Conservation (phyloP, 2,113 vertebrate species). For the Formicarius rufipectus region DNA sequence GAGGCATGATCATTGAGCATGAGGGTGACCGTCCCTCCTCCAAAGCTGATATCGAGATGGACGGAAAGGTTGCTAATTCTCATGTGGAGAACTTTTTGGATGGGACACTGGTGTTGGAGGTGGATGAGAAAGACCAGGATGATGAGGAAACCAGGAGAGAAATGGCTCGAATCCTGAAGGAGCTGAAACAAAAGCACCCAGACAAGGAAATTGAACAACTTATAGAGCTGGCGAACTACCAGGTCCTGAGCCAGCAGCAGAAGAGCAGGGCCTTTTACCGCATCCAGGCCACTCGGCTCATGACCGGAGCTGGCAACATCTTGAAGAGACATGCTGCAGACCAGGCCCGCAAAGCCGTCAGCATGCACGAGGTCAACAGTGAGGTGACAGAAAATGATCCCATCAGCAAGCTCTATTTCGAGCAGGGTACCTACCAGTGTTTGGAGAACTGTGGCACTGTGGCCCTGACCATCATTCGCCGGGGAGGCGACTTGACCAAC, state of each 20-base stretch:
- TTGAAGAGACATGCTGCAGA: slow-evolving; percentile 91
- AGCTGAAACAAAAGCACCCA: slow-evolving; percentile 92
- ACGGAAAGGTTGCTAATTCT: slow-evolving; percentile 85
- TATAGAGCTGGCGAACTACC: slow-evolving; percentile 91
- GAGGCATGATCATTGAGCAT: slow-evolving; percentile 93
- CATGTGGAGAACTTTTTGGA: slow-evolving; percentile 89
- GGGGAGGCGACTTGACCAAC: slow-evolving; percentile 85
- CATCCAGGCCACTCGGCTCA: slow-evolving; percentile 91
- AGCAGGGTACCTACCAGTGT: slow-evolving; percentile 90
- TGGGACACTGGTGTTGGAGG: slow-evolving; percentile 84
- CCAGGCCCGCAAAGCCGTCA: slow-evolving; percentile 87
- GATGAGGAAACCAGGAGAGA: slow-evolving; percentile 90
- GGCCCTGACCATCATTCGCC: slow-evolving; percentile 83
- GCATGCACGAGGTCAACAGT: slow-evolving; percentile 84
- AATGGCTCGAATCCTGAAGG: slow-evolving; percentile 89
- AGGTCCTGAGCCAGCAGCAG: slow-evolving; percentile 90
- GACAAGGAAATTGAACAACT: slow-evolving; percentile 93
- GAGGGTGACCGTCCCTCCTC: slow-evolving; percentile 88
- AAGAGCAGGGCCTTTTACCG: slow-evolving; percentile 95
- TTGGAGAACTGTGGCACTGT: slow-evolving; percentile 94
- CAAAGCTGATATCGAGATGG: slow-evolving; percentile 92
- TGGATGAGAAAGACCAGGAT: slow-evolving; percentile 85
- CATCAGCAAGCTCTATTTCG: slow-evolving; percentile 88
- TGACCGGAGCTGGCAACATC: slow-evolving; percentile 92
- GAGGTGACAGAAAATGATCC: slow-evolving; percentile 78